Percentiles rank a stretch among this genome's conserved stretches.
Evolutionary conservation across 1,140 invertebrate species (phyloP).

Genomic region (Drosophila ohnishii): DNA sequence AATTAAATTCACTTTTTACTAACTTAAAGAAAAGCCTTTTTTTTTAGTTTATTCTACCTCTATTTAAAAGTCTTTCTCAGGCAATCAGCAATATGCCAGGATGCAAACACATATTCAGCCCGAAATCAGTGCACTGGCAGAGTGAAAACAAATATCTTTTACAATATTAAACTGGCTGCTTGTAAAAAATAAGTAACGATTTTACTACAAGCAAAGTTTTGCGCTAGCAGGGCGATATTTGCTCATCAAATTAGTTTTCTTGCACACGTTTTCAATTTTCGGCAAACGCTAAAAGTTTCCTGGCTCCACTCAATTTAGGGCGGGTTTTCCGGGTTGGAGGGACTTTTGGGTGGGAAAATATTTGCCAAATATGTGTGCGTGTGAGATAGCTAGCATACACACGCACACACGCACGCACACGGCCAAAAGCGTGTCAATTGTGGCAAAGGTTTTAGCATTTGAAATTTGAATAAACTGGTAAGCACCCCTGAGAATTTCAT

Average conservation of each 20-base stretch:
- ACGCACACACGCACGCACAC: not conserved
- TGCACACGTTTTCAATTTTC: slow-evolving; percentile 77
- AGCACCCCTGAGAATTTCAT: slow-evolving; percentile 41
- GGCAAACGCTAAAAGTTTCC: slow-evolving; percentile 64
- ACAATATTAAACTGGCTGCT: slow-evolving; percentile 11
- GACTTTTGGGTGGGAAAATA: slow-evolving; percentile 12
- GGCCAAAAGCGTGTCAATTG: slow-evolving; percentile 44
- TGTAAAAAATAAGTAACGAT: slow-evolving; percentile 28
- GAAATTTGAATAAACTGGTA: slow-evolving; percentile 47
- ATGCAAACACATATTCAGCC: not conserved
- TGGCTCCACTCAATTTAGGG: slow-evolving; percentile 17
- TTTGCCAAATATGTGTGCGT: slow-evolving; percentile 34
- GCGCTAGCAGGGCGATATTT: slow-evolving; percentile 51
- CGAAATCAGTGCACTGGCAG: slow-evolving; percentile 3
- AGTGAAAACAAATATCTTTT: slow-evolving; percentile 44
- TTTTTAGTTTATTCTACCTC: not conserved
- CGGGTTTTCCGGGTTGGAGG: not conserved
- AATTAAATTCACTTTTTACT: not conserved
- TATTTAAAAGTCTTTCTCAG: not conserved
- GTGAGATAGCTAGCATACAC: slow-evolving; percentile 8
- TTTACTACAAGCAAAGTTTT: slow-evolving; percentile 32
- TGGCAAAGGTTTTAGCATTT: slow-evolving; percentile 48
- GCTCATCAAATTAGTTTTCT: slow-evolving; percentile 73
- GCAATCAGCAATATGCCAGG: not conserved
- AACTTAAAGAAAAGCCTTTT: not conserved